A percentile compares a stretch with the other conserved stretches of the same genome.
Evolutionary conservation across 2,113 vertebrate species (phyloP).

Genomic region (Pogonocichla stellata): DNA sequence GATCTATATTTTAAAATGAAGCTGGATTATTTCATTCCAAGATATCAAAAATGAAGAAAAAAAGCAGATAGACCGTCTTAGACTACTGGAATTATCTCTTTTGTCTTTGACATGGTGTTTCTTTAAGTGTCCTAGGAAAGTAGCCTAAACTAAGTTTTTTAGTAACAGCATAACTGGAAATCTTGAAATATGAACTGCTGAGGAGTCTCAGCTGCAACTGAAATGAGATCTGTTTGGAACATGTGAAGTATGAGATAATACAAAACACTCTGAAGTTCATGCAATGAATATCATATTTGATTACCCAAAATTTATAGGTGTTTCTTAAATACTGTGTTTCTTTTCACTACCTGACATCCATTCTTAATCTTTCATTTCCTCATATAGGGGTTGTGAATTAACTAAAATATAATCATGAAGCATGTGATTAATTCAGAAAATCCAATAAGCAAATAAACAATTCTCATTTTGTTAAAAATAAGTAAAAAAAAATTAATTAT

Average conservation of each 20-base stretch:
- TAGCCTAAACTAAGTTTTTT: background rate
- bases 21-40: background rate
- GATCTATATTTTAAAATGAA: background rate
- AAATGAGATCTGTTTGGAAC: background rate
- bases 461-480: background rate
- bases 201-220: background rate
- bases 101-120: background rate
- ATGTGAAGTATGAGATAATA: background rate
- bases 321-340: background rate
- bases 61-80: background rate
- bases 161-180: background rate
- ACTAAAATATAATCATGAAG: background rate
- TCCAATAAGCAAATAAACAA: background rate
- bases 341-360: background rate
- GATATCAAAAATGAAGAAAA: background rate
- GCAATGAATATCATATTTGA: background rate
- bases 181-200: background rate
- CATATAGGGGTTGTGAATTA: background rate
- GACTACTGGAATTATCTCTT: background rate
- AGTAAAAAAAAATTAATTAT: background rate
- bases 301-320: background rate
- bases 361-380: background rate
- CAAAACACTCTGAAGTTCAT: background rate
- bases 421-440: background rate
- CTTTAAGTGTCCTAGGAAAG: background rate